A percentile compares a stretch with the other conserved stretches of the same genome.
phyloP scores from a whole-genome alignment of 1,140 invertebrate genomes.

The Ruditapes philippinarum region DNA sequence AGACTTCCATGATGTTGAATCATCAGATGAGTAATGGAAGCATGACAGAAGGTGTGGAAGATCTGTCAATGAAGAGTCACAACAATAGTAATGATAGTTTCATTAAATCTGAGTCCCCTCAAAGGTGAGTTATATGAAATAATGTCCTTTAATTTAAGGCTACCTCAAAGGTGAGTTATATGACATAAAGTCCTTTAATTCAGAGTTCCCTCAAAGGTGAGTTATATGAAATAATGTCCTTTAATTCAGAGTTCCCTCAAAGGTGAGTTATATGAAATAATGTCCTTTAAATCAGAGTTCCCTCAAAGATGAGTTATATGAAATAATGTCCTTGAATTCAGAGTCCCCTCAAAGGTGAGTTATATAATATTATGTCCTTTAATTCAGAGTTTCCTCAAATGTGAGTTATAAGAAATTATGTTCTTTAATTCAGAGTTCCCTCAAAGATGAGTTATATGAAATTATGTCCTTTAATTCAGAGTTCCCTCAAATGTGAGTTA shows the following conservation, averaged over 20 bases:
- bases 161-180: too few species aligned
- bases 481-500: too few species aligned
- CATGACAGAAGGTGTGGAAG: slow-evolving; percentile 82
- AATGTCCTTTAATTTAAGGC: too few species aligned
- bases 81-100: slow-evolving; percentile 72
- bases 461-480: too few species aligned
- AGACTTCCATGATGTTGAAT: slow-evolving; percentile 90
- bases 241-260: too few species aligned
- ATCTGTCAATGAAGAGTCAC: slow-evolving; percentile 83
- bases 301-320: slow-evolving; percentile 64
- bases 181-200: slow-evolving; percentile 65
- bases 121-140: slow-evolving; percentile 59
- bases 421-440: too few species aligned
- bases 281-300: slow-evolving; percentile 67
- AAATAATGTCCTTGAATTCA: too few species aligned
- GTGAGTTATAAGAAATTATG: slow-evolving; percentile 50
- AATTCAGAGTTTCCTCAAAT: slow-evolving; percentile 70
- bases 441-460: too few species aligned
- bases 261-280: too few species aligned
- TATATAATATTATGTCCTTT: too few species aligned
- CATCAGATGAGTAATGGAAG: slow-evolving; percentile 75
- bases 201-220: slow-evolving; percentile 71
- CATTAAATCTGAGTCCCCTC: slow-evolving; percentile 69
- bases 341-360: too few species aligned
- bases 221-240: too few species aligned